phyloP scores from a whole-genome alignment of 2,797 vertebrate genomes.

The Denticeps clupeoides region DNA sequence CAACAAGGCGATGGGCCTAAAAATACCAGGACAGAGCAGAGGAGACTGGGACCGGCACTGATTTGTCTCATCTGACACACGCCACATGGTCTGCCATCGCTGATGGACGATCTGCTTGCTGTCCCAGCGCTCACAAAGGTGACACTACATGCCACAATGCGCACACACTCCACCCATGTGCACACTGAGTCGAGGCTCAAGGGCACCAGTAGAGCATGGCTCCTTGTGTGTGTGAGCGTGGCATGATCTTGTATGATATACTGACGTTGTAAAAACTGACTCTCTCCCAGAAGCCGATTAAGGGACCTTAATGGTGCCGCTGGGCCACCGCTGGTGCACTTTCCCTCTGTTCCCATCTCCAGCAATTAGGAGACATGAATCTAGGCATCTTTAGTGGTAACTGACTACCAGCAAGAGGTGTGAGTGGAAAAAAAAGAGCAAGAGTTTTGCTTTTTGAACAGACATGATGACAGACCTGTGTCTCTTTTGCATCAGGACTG shows the following conservation, averaged over 20 bases:
- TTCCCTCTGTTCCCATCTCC: slow-evolving; percentile 36
- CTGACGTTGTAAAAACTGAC: no score
- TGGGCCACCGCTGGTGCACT: slow-evolving; percentile 41
- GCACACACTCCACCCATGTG: slow-evolving; percentile 17
- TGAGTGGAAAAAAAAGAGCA: background rate
- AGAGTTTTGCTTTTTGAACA: slow-evolving; percentile 35
- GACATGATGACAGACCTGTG: slow-evolving; percentile 45
- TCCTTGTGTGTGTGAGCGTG: background rate
- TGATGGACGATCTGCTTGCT: slow-evolving; percentile 59
- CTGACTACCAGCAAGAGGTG: slow-evolving; percentile 35
- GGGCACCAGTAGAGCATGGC: slow-evolving; percentile 16
- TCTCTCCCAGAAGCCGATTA: no score
- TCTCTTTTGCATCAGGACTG: slow-evolving; percentile 55
- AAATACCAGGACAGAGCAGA: no score
- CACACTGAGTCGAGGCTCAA: slow-evolving; percentile 21
- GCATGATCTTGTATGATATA: no score
- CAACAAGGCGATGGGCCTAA: no score
- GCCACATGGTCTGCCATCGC: slow-evolving; percentile 52
- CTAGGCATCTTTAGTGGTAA: slow-evolving; percentile 53
- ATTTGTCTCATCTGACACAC: slow-evolving; percentile 38
- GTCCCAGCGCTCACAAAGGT: slow-evolving; percentile 31
- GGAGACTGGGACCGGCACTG: no score
- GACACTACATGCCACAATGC: slow-evolving; percentile 29
- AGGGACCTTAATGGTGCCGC: background rate
- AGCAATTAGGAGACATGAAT: slow-evolving; percentile 59